These are phyloP conservation scores for Lophura nycthemera DNA, from an alignment of 2,113 vertebrate species.

Conservation along the genomic window DNA sequence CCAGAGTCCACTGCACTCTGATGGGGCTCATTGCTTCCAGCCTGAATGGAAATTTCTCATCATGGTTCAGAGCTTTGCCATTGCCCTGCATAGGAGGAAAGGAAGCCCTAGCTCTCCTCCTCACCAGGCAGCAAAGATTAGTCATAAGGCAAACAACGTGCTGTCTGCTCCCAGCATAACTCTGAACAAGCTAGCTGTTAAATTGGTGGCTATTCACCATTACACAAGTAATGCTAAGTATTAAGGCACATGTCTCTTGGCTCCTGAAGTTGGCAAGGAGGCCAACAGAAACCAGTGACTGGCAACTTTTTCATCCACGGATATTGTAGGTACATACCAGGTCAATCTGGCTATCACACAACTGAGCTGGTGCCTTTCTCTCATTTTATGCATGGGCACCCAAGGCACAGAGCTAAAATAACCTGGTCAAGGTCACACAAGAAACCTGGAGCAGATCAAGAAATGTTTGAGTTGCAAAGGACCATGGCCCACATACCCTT, in stretches of 20 bases:
- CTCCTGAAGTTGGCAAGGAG: background rate
- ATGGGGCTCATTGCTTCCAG: background rate
- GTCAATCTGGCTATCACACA: background rate
- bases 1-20: background rate
- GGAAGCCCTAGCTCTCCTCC: background rate
- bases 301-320: background rate
- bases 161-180: background rate
- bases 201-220: background rate
- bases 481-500: background rate
- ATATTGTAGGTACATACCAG: background rate
- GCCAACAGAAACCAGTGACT: background rate
- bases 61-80: background rate
- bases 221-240: background rate
- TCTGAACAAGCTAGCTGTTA: background rate
- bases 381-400: background rate
- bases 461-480: background rate
- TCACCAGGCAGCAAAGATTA: background rate
- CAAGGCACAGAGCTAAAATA: background rate
- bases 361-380: rapidly evolving
- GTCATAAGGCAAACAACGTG: background rate
- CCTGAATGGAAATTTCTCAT: background rate
- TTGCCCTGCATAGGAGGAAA: background rate
- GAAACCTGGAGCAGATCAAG: background rate
- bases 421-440: background rate
- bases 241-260: background rate